Conservation (phyloP, 1,140 invertebrate species). For the Drosophila watanabei region DNA sequence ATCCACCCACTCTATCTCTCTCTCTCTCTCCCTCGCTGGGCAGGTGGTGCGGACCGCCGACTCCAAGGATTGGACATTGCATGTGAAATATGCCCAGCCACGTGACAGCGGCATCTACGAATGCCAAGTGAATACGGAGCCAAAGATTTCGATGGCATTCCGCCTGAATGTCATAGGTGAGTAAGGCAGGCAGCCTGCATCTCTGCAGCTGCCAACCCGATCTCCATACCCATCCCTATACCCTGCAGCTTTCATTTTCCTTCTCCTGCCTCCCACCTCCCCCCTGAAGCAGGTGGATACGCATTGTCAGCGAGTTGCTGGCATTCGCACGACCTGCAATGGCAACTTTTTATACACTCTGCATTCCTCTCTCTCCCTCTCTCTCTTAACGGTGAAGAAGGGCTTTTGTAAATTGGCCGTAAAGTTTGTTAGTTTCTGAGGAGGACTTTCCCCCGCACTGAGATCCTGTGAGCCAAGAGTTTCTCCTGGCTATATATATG, state of each 20-base stretch:
- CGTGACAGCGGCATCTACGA: constrained; percentile 95
- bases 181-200: constrained; percentile 86
- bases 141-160: constrained; percentile 96
- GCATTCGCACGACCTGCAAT: constrained; percentile 55
- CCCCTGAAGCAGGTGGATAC: constrained; percentile 20
- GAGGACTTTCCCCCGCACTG: neutral
- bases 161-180: constrained; percentile 95
- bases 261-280: neutral
- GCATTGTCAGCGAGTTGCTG: constrained; percentile 69
- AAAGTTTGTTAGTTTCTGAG: constrained; percentile 55
- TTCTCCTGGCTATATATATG: constrained; percentile 14
- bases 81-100: constrained; percentile 95
- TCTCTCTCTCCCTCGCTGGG: constrained; percentile 61
- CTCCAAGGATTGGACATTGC: constrained; percentile 96
- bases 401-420: constrained; percentile 64
- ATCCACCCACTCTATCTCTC: constrained; percentile 1
- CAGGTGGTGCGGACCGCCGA: constrained; percentile 93
- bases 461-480: constrained; percentile 19
- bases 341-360: constrained; percentile 54
- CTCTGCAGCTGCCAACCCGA: constrained; percentile 14
- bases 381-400: constrained; percentile 1
- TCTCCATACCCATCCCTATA: neutral
- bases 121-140: constrained; percentile 97
- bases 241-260: neutral
- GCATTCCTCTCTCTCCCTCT: neutral